These are phyloP conservation scores for Charadrius vociferus DNA, from an alignment of 2,113 vertebrate species.

Conservation along the genomic window DNA sequence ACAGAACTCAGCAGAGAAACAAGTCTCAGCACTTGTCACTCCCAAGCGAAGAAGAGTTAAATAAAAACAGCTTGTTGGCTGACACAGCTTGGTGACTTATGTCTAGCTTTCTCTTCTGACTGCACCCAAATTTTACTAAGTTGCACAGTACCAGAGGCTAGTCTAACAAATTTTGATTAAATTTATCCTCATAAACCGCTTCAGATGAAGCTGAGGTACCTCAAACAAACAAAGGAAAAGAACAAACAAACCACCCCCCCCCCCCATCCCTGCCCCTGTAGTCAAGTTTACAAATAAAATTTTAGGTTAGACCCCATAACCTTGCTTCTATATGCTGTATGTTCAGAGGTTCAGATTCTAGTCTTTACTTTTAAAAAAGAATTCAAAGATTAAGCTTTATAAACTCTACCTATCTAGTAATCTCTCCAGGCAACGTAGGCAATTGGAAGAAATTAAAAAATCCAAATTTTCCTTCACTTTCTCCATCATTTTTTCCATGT, in stretches of 20 bases:
- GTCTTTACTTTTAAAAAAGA: neutral
- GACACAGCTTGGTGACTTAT: neutral
- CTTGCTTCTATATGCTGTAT: neutral
- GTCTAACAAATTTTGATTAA: neutral
- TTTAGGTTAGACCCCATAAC: neutral
- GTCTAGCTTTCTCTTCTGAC: neutral
- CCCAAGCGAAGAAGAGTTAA: neutral
- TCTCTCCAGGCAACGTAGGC: neutral
- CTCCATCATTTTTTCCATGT: neutral
- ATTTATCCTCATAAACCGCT: neutral
- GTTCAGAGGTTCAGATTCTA: neutral
- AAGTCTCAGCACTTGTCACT: neutral
- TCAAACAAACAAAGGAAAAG: neutral
- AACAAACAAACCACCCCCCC: too few species aligned
- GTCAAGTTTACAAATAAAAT: neutral
- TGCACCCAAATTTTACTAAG: neutral
- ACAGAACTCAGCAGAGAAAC: neutral
- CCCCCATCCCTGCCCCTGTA: rapidly evolving
- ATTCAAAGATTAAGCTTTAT: neutral
- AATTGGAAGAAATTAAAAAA: neutral
- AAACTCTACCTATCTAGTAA: neutral
- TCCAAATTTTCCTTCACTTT: neutral
- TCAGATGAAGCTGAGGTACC: neutral
- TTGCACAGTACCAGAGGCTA: neutral
- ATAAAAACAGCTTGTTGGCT: neutral